A percentile compares a stretch with the other conserved stretches of the same genome.
Conservation (phyloP, 2,797 vertebrate species). For the Eurystomus glaucurus region DNA sequence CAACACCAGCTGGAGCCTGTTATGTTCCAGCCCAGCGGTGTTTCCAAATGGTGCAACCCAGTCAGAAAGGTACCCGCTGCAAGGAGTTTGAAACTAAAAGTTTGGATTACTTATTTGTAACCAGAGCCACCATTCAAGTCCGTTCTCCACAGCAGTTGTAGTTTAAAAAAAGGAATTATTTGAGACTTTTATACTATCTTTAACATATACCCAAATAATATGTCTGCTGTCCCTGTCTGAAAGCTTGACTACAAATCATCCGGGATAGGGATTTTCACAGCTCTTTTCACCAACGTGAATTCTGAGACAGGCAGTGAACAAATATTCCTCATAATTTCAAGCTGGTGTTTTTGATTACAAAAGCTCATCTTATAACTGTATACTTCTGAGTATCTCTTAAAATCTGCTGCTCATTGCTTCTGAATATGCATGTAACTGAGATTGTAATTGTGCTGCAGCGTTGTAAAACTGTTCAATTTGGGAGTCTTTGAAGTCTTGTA, state of each 20-base stretch:
- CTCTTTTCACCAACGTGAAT: neutral
- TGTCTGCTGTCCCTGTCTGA: neutral
- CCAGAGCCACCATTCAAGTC: neutral
- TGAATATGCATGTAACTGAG: slow-evolving; percentile 39
- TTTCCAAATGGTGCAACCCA: neutral
- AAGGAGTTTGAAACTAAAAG: neutral
- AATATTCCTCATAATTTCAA: slow-evolving; percentile 13
- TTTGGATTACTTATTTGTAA: neutral
- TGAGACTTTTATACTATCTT: neutral
- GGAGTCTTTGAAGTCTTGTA: neutral
- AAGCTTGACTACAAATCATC: neutral
- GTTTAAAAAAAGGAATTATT: neutral
- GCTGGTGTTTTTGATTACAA: slow-evolving; percentile 2
- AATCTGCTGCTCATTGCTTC: neutral
- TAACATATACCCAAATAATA: neutral
- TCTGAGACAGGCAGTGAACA: neutral
- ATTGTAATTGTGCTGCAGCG: neutral
- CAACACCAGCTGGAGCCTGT: neutral
- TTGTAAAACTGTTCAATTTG: neutral
- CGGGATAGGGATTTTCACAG: neutral
- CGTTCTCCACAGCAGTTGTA: neutral
- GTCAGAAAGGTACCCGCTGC: neutral
- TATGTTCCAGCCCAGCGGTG: neutral
- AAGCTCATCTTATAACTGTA: neutral
- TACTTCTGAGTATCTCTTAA: neutral